Percentiles rank a stretch among this genome's conserved stretches.
Conservation (phyloP, 2,797 vertebrate genomes). For the Myotis vivesi region DNA sequence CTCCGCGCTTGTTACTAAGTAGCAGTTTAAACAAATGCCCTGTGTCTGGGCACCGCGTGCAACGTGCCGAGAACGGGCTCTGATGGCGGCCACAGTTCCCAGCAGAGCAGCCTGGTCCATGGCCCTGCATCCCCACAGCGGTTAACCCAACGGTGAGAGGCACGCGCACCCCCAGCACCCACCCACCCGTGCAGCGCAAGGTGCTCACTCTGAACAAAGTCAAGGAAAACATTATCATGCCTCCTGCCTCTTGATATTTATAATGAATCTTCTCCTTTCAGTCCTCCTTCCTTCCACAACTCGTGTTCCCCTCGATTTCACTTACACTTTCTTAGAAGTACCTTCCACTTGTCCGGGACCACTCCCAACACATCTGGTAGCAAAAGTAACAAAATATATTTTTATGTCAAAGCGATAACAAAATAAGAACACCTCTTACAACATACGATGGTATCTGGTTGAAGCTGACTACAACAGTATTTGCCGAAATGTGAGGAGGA, state of each 20-base stretch:
- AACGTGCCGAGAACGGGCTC: neutral
- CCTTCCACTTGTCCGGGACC: neutral
- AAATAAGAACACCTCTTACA: neutral
- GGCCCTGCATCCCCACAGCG: neutral
- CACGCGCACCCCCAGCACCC: neutral
- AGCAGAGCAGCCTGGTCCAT: no score
- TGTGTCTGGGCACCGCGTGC: neutral
- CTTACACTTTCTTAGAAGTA: neutral
- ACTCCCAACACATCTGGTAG: neutral
- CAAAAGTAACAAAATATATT: neutral
- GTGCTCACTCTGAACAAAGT: neutral
- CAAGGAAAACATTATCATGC: neutral
- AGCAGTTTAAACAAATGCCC: neutral
- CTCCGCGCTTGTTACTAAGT: neutral
- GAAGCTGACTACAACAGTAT: neutral
- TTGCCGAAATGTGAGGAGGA: neutral
- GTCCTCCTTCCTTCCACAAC: neutral
- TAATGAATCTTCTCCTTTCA: neutral
- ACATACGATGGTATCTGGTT: neutral
- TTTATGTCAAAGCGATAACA: neutral
- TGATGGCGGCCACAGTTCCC: neutral
- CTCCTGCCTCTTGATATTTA: neutral
- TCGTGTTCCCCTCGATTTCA: neutral
- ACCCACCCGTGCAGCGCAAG: neutral
- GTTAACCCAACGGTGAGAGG: neutral